phyloP scores from a whole-genome alignment of 2,888 invertebrate genomes.

The Criorhina ranunculi region DNA sequence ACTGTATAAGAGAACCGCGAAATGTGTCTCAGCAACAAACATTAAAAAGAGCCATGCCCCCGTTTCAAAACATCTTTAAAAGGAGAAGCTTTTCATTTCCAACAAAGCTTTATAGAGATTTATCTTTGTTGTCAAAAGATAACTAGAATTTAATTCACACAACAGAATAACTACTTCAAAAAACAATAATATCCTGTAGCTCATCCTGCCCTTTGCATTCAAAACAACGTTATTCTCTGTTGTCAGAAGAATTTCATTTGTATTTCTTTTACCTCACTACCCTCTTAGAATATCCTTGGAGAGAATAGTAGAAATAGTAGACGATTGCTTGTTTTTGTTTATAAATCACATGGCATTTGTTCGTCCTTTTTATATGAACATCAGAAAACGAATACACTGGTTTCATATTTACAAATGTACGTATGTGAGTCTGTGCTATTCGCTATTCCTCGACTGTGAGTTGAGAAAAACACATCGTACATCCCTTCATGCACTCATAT shows the following conservation, averaged over 20 bases:
- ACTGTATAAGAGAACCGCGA: too few relatives aligned
- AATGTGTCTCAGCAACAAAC: too few relatives aligned
- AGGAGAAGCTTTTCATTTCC: too few relatives aligned
- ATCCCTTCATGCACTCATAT: not conserved
- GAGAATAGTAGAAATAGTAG: not conserved
- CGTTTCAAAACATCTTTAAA: too few relatives aligned
- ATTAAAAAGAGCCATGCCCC: too few relatives aligned
- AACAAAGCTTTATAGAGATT: not conserved
- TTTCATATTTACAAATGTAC: not conserved
- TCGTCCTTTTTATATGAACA: not conserved
- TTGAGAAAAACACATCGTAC: not conserved
- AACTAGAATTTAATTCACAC: not conserved
- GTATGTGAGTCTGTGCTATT: not conserved
- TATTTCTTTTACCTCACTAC: not conserved
- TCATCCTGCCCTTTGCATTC: not conserved
- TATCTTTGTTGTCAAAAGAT: not conserved
- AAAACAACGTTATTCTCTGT: not conserved
- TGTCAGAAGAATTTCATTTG: not conserved
- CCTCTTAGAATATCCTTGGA: not conserved
- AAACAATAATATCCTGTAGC: slow-evolving; percentile 6
- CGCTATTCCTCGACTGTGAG: not conserved
- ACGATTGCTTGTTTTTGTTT: slow-evolving; percentile 4
- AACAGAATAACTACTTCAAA: slow-evolving; percentile 9
- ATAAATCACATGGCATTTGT: slow-evolving; percentile 5
- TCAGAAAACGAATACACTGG: slow-evolving; percentile 2